Evolutionary conservation across 2,888 invertebrate species (phyloP).

Genomic region (Agelastica alni): DNA sequence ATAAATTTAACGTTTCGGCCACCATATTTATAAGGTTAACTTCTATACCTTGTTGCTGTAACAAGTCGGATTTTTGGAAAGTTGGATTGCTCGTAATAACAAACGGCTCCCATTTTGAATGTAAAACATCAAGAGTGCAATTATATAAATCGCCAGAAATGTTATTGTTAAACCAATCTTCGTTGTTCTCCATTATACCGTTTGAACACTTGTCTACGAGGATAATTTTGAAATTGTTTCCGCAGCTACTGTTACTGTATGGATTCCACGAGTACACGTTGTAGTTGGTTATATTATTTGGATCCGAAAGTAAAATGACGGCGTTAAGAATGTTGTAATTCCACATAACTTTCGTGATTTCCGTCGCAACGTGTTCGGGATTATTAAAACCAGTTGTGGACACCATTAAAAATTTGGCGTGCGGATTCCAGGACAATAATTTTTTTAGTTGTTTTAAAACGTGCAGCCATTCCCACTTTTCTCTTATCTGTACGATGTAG

Average conservation of each 20-base stretch:
- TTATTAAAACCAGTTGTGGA: conserved; percentile 34
- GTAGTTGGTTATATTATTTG: conserved; percentile 28
- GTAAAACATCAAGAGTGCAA: conserved; percentile 46
- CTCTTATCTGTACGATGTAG: conserved; percentile 36
- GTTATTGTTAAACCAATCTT: conserved; percentile 37
- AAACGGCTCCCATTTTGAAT: conserved; percentile 49
- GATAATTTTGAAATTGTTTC: conserved; percentile 30
- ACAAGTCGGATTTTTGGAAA: conserved; percentile 16
- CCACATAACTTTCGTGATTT: conserved; percentile 35
- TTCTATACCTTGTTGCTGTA: conserved; percentile 34
- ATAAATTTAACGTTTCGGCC: conserved; percentile 35
- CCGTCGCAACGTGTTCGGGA: conserved; percentile 26
- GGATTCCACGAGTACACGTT: conserved; percentile 46
- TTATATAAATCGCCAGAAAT: conserved; percentile 45
- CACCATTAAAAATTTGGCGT: conserved; percentile 40
- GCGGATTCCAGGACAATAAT: conserved; percentile 33
- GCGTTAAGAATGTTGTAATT: conserved; percentile 40
- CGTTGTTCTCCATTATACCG: conserved; percentile 25
- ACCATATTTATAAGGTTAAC: conserved; percentile 37
- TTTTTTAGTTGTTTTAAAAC: conserved; percentile 24
- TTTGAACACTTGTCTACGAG: conserved; percentile 38
- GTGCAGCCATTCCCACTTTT: conserved; percentile 25
- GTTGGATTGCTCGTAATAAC: conserved; percentile 35
- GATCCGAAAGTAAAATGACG: conserved; percentile 39
- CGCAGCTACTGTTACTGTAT: conserved; percentile 42